These are phyloP conservation scores for Synergus itoensis DNA, from an alignment of 2,888 invertebrate genomes.

Conservation along the genomic window DNA sequence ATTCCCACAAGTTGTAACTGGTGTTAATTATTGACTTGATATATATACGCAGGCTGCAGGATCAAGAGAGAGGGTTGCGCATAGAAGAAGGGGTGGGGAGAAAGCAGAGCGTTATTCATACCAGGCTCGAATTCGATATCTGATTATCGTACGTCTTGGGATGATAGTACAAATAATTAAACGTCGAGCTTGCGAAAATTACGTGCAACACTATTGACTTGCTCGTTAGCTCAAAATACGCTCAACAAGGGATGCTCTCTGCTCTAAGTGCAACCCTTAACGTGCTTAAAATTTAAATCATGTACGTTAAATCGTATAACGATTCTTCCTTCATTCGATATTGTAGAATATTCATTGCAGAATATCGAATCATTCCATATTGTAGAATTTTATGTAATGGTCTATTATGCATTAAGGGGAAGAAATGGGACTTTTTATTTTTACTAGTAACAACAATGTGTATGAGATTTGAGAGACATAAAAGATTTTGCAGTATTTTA, in stretches of 20 bases:
- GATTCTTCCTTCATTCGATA: too few species aligned
- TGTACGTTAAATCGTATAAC: too few species aligned
- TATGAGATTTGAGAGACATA: too few species aligned
- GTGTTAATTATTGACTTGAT: constrained; percentile 77
- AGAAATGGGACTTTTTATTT: too few species aligned
- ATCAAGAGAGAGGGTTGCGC: constrained; percentile 54
- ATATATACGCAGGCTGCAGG: constrained; percentile 58
- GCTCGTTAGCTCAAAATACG: not conserved
- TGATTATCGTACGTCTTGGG: constrained; percentile 74
- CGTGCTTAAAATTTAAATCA: too few species aligned
- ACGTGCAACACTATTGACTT: constrained; percentile 50
- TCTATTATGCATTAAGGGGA: too few species aligned
- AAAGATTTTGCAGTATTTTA: too few species aligned
- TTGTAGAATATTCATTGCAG: too few species aligned
- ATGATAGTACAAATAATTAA: constrained; percentile 73
- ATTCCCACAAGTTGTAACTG: constrained; percentile 78
- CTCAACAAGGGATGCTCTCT: not conserved
- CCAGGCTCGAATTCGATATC: constrained; percentile 71
- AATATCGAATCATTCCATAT: too few species aligned
- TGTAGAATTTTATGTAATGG: too few species aligned
- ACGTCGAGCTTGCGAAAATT: constrained; percentile 62
- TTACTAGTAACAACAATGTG: too few species aligned
- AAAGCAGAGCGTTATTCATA: constrained; percentile 65
- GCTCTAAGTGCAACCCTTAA: too few species aligned
- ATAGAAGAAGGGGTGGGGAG: constrained; percentile 44